These are phyloP conservation scores for Bruchidius siliquastri DNA, from an alignment of 2,888 invertebrate genomes.

Conservation along the genomic window DNA sequence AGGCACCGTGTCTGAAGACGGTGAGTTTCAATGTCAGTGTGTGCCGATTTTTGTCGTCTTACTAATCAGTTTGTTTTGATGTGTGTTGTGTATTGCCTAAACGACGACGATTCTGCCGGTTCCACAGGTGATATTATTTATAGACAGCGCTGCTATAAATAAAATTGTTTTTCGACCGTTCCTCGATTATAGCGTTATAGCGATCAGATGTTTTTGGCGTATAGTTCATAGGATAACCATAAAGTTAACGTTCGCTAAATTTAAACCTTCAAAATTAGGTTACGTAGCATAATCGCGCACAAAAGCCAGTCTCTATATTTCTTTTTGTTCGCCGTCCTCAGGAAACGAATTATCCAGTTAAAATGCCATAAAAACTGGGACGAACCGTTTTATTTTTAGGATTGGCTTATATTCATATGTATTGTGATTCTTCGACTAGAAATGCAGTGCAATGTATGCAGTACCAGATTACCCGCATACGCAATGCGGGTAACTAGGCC, in stretches of 20 bases:
- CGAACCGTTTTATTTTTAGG: not conserved
- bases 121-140: not conserved
- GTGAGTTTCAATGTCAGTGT: constrained; percentile 44
- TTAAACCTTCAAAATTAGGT: constrained; percentile 31
- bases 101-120: not conserved
- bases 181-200: not conserved
- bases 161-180: not conserved
- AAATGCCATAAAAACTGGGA: not conserved
- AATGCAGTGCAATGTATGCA: not conserved
- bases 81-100: not conserved
- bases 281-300: constrained; percentile 12
- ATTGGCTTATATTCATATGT: not conserved
- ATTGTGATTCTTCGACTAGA: not conserved
- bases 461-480: too few relatives aligned
- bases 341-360: constrained; percentile 4
- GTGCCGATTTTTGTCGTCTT: constrained; percentile 27
- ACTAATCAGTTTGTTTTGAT: not conserved
- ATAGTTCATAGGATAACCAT: not conserved
- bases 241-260: constrained; percentile 17
- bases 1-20: constrained; percentile 41
- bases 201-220: not conserved
- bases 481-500: too few relatives aligned
- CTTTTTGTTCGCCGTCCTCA: constrained; percentile 6
- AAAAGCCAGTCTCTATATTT: not conserved
- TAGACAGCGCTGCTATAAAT: not conserved